Percentiles rank a stretch among this genome's conserved stretches.
These are phyloP conservation scores for Phyllostomus hastatus DNA, from an alignment of 2,113 vertebrate species.

Conservation along the genomic window DNA sequence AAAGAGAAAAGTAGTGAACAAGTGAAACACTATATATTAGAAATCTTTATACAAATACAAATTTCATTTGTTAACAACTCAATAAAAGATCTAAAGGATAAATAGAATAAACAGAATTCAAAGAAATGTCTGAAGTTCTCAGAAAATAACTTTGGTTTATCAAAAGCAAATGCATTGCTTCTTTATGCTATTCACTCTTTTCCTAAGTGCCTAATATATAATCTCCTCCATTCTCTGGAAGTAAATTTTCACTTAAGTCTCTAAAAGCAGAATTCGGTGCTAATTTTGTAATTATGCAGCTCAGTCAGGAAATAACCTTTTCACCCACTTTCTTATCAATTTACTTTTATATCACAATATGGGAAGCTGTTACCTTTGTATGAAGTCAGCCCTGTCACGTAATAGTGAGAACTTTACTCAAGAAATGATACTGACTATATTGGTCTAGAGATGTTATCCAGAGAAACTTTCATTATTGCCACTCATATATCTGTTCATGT, in stretches of 20 bases:
- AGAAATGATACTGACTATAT: not conserved
- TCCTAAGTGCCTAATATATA: not conserved
- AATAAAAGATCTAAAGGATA: not conserved
- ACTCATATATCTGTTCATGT: not conserved
- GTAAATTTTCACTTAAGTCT: slow-evolving; percentile 10
- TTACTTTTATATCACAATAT: not conserved
- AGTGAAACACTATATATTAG: not conserved
- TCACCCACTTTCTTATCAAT: not conserved
- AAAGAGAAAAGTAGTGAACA: not conserved
- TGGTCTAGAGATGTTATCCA: not conserved
- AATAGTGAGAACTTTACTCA: not conserved
- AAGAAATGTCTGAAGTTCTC: not conserved
- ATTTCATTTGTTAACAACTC: not conserved
- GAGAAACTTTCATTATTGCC: not conserved
- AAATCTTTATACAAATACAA: not conserved
- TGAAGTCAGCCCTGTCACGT: not conserved
- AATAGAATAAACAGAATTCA: not conserved
- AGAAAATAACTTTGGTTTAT: not conserved
- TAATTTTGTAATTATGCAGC: not conserved
- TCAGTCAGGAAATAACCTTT: not conserved
- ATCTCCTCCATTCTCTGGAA: not conserved
- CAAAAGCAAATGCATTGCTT: not conserved
- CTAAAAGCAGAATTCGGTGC: not conserved
- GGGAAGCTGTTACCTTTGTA: not conserved
- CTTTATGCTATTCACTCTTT: not conserved